These are phyloP conservation scores for Hypanus sabinus DNA, from an alignment of 2,113 vertebrate genomes.

Conservation along the genomic window DNA sequence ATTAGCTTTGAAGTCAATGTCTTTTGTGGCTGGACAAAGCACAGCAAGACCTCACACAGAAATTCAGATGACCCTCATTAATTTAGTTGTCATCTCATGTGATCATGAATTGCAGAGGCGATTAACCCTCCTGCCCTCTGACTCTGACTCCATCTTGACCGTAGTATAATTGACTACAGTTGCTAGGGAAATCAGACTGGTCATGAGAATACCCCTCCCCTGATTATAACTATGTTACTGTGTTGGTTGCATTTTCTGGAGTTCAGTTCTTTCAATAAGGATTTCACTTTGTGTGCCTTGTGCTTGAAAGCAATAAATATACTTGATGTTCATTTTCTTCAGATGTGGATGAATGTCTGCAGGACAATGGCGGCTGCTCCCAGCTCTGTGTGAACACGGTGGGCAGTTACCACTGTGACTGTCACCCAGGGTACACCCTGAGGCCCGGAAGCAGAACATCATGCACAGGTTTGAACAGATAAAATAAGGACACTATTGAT, in stretches of 20 bases:
- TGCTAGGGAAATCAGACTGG: not conserved
- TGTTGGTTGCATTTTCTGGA: not conserved
- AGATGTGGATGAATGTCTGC: conserved; percentile 22
- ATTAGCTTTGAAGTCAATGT: not conserved
- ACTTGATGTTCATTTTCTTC: not conserved
- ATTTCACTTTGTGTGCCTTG: not conserved
- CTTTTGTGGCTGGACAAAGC: not conserved
- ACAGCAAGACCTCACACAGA: not conserved
- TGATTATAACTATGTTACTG: not conserved
- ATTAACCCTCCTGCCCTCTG: not conserved
- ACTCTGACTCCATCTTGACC: not conserved
- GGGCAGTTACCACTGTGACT: not conserved
- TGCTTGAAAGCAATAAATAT: not conserved
- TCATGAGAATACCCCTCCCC: not conserved
- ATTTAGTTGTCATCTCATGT: not conserved
- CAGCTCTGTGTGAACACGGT: conserved; percentile 9
- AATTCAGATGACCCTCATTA: not conserved
- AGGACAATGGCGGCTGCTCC: conserved; percentile 16
- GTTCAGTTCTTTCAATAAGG: not conserved
- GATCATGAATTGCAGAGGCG: not conserved
- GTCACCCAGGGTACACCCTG: conserved; percentile 13
- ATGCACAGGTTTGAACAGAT: conserved; percentile 13
- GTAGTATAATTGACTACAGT: not conserved
- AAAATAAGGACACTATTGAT: not conserved
- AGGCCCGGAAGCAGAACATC: not conserved